Evolutionary conservation across 2,113 vertebrate species (phyloP).

Genomic region (Elaphurus davidianus): DNA sequence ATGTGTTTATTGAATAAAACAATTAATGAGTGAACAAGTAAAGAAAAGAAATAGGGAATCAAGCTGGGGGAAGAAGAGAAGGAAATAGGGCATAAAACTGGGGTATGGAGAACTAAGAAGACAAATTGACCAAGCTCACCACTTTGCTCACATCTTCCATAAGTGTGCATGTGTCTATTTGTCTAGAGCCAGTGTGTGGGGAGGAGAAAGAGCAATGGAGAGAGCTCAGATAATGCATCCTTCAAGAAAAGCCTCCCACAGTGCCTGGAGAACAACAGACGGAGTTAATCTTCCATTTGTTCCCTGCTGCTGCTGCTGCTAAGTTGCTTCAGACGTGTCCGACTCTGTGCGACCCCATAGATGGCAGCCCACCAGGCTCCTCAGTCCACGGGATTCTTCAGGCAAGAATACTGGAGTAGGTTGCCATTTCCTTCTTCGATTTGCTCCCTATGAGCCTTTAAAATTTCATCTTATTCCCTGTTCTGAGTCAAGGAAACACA

Average conservation of each 20-base stretch:
- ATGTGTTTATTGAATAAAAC: not conserved
- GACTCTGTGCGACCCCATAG: rapidly evolving
- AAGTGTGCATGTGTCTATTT: not conserved
- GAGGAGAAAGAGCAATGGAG: not conserved
- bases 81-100: not conserved
- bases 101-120: not conserved
- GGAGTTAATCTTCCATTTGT: not conserved
- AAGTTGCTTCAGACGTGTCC: not conserved
- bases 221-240: not conserved
- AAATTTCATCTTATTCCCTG: not conserved
- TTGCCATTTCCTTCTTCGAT: not conserved
- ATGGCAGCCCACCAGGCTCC: not conserved
- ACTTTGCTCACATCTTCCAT: not conserved
- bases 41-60: not conserved
- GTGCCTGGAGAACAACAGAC: not conserved
- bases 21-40: not conserved
- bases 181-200: not conserved
- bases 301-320: not conserved
- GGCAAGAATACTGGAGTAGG: not conserved
- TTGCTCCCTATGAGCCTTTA: not conserved
- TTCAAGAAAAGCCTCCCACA: not conserved
- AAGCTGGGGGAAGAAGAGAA: not conserved
- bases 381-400: not conserved
- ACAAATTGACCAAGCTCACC: not conserved
- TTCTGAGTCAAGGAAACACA: not conserved